Base-by-base conservation (phyloP, 2,113 vertebrate species). In the Pygoscelis adeliae region DNA sequence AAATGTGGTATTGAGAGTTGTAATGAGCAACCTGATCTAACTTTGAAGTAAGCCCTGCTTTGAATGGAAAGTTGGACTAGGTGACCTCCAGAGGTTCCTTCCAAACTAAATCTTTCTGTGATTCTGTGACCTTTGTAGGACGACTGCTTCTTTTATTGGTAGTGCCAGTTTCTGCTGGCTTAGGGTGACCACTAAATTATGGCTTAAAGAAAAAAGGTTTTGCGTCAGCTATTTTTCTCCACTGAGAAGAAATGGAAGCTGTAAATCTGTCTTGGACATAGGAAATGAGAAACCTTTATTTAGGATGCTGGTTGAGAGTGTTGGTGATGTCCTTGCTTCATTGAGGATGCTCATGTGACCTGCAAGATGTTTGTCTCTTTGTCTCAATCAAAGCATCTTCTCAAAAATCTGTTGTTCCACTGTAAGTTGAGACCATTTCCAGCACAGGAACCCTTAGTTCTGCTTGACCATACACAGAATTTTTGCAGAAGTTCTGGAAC, bases 281-380 rank as follows among this genome's bases (percentile, higher is more conserved):
- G 94, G 93, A 96, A 94, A 94, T 91, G 69, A 94, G 93, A 87
- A 91, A 77, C 44, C 81, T 95, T 96, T 97, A 94, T 96, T 96
- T 94, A 95, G 94, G 91, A 89, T 96, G 91, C 69, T 93, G 5
- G 5, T 82, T 84, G 93, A 82, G 80, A 55, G n/a, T 82, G 83
- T 55, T 96, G 89, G 52, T 95, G 69, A 47, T 89, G 77, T 30
- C 73, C 66, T 94, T 94, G 52, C 52, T 95, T 77, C 20, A 6
- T 25, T 46, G 80, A 73, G 55, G 76, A 47, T 6, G 10, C 58
- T 88, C 74, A 30, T 92, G 72, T 81, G 80, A 90, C 89, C 83
- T 90, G 72, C 52, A 53, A 22, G 62, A 46, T 92, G 50, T 83
- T 87, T 83, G 44, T 85, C 19, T 88, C 78, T 82, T 19, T 78